phyloP scores from a whole-genome alignment of 2,888 invertebrate species.

The Cabera pusaria region DNA sequence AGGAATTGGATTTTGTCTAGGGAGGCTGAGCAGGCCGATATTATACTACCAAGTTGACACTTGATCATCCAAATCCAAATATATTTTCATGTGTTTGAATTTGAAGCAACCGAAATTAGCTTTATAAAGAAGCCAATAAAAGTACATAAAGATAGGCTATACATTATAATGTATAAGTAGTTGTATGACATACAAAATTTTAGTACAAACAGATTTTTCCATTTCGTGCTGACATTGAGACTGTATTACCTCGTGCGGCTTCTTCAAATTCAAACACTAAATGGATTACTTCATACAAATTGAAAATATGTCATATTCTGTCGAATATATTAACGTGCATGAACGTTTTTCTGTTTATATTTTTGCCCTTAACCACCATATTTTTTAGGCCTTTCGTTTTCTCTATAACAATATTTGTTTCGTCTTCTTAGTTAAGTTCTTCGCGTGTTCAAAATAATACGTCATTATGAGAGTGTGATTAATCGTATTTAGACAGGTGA shows the following conservation, averaged over 20 bases:
- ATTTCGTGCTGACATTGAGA: slow-evolving; percentile 26
- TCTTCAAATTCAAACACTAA: slow-evolving; percentile 50
- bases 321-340: slow-evolving; percentile 50
- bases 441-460: slow-evolving; percentile 23
- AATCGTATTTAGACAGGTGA: slow-evolving; percentile 31
- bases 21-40: too few species aligned
- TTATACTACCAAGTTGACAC: neutral
- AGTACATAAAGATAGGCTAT: too few species aligned
- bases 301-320: slow-evolving; percentile 29
- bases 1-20: too few species aligned
- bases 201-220: slow-evolving; percentile 12
- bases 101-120: slow-evolving; percentile 21
- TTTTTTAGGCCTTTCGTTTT: slow-evolving; percentile 34
- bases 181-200: too few species aligned
- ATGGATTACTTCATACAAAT: slow-evolving; percentile 40
- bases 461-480: slow-evolving; percentile 20
- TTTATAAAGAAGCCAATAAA: too few species aligned
- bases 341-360: slow-evolving; percentile 56
- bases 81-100: slow-evolving; percentile 18
- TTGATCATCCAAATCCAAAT: too few species aligned
- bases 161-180: too few species aligned
- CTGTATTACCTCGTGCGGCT: slow-evolving; percentile 38
- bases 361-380: slow-evolving; percentile 70
- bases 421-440: slow-evolving; percentile 17
- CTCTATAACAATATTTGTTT: slow-evolving; percentile 19